Evolutionary conservation across 2,797 vertebrate species (phyloP), one percentile per base, ranked within the genome.

Genomic region (Pseudomugil gertrudae): DNA sequence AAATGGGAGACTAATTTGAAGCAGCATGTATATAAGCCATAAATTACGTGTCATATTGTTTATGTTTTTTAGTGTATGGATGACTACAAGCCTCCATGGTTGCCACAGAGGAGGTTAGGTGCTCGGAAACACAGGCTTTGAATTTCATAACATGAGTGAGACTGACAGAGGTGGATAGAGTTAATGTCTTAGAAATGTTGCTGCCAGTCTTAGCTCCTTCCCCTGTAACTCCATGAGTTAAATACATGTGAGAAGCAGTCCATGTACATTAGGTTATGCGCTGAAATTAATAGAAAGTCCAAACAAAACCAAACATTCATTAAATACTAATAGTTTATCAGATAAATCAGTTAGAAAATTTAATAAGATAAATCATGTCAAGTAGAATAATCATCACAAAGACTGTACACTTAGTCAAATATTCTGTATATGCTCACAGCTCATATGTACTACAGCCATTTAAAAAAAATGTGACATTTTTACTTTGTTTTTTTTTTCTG

Each of bases 101-200:
- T 74, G 76, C 81, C 69, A 66, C 76, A 79, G 66, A 54, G 71
- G 71, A 78, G 74, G 78, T 81, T 64, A 79, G 63, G 48, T 36
- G 63, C 67, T 76, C 30, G 59, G 70, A 61, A 72, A 72, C 6
- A 9, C 64, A 50, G 53, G 53, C 71, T 82, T 69, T 64, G 58
- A 79, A 68, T 83, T 57, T 60, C 70, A 63, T 59, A 40, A 66
- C 29, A 2, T 57, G 48, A 58, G 54, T 29, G 17, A 75, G 83
- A 90, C 13, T 88, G 88, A 88, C 85, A 61, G 68, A 72, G 48
- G 56, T 59, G 86, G 74, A 92, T 85, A 87, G 83, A 92, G 87
- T 77, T 19, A 10, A 70, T 70, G 4, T 76, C 67, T 66, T 73
- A 84, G 86, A 84, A 85, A 80, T 78, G 69, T 29, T 57, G 71